These are phyloP conservation scores for Pristionchus japonicus DNA, from an alignment of 2,888 invertebrate species.

Conservation along the genomic window DNA sequence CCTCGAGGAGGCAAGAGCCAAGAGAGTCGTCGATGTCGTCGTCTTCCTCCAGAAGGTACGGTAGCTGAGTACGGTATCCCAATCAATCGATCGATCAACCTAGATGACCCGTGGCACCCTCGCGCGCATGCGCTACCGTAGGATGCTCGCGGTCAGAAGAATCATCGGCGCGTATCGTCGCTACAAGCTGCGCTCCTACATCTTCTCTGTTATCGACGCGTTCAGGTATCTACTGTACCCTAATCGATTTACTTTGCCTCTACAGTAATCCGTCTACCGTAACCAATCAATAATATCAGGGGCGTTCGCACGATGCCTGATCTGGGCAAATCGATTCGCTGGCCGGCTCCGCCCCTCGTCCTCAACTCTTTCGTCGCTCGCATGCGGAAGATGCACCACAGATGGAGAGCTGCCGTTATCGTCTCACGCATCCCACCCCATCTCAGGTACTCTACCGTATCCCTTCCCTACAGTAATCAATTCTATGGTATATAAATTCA, in stretches of 20 bases:
- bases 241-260: constrained; percentile 51
- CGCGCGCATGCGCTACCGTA: constrained; percentile 86
- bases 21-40: constrained; percentile 91
- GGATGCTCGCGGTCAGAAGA: constrained; percentile 87
- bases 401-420: constrained; percentile 69
- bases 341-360: constrained; percentile 87
- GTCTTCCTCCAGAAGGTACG: constrained; percentile 90
- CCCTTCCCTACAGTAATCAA: not conserved
- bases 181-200: constrained; percentile 85
- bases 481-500: too few species aligned
- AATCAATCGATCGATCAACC: constrained; percentile 38
- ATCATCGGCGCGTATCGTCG: constrained; percentile 87
- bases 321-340: constrained; percentile 85
- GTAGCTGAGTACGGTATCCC: not conserved
- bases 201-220: constrained; percentile 81
- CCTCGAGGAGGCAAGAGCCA: constrained; percentile 88
- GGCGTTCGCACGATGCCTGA: constrained; percentile 82
- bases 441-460: constrained; percentile 47
- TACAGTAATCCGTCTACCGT: too few species aligned
- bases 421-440: constrained; percentile 66
- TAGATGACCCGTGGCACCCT: constrained; percentile 86
- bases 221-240: too few species aligned
- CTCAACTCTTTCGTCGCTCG: constrained; percentile 80
- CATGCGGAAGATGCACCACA: constrained; percentile 68
- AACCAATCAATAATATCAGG: too few species aligned